phyloP scores from a whole-genome alignment of 53 echinoderm and acorn worm species.

The Antedon mediterranea region DNA sequence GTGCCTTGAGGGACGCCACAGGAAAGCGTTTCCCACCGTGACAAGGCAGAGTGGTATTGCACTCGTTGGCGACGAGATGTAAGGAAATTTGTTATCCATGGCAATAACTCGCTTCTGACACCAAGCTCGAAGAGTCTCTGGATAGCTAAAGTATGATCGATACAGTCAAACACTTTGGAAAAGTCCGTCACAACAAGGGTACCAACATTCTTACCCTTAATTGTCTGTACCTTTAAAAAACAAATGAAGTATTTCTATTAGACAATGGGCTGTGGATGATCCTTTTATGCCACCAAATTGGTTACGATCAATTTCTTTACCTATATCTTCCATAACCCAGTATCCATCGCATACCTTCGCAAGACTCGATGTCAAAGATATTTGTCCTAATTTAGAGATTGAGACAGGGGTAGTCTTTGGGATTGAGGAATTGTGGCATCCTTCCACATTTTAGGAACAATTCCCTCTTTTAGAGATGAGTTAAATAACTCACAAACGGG shows the following conservation, averaged over 20 bases:
- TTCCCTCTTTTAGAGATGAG: too few species aligned
- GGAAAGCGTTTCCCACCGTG: constrained; percentile 11
- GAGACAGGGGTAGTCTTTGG: constrained; percentile 16
- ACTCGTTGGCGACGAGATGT: constrained; percentile 16
- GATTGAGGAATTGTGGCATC: constrained; percentile 15
- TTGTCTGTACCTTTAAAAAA: not conserved
- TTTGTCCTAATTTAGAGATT: constrained; percentile 17
- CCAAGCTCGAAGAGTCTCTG: constrained; percentile 15
- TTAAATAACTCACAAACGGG: too few species aligned
- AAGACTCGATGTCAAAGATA: too few species aligned
- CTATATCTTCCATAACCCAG: too few species aligned
- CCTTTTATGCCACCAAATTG: too few species aligned
- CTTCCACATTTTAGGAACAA: constrained; percentile 14
- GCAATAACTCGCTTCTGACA: not conserved
- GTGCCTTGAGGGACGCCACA: constrained; percentile 42
- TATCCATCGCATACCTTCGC: too few species aligned
- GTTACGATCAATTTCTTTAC: too few species aligned
- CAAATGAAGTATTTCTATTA: too few species aligned
- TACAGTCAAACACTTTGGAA: constrained; percentile 7
- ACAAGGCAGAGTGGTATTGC: constrained; percentile 14
- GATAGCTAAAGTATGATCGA: constrained; percentile 27
- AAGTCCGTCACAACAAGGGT: constrained; percentile 18
- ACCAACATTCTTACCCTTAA: not conserved
- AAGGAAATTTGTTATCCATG: constrained; percentile 11
- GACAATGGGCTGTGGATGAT: too few species aligned